Base-by-base conservation (phyloP, 1,140 invertebrate species). In the Neotoxoptera formosana region DNA sequence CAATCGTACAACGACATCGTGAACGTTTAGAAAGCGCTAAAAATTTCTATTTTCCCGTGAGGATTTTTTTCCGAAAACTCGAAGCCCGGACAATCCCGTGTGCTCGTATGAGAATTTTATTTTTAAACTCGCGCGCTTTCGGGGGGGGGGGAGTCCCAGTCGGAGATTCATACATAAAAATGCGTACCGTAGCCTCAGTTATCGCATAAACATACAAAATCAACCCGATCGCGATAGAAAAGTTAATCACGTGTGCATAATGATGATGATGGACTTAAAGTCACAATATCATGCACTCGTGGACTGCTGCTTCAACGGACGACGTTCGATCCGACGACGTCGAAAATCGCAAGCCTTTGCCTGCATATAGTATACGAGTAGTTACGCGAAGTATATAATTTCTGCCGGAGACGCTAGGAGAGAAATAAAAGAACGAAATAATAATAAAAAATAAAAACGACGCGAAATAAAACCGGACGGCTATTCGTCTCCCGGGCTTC, bases 401-500 rank as follows among this genome's bases (percentile, higher is more conserved):
- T n/a, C n/a, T 21, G 87, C 47, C n/a, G 48, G 90, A 91, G 90
- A 91, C 60, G 45, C 45, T 76, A 76, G 34, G 41, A 23, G 83
- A 41, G 83, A 45, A 84, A 30, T 23, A n/a, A 90, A 45, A 83
- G 23, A 48, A 90, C 23, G 36, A 84, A 86, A 45, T 45, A 47
- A 91, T n/a, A 41, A 48, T 76, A 41, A 36, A 48, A 36, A 48
- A 91, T 34, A 83, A 91, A 83, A 41, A 83, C 90, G 45, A 51
- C 51, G 56, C 81, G 67, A 93, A 86, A 83, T 51, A 92, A 83
- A 86, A 84, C 91, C 91, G 91, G 91, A 93, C 91, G 48, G 81
- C 81, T 84, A 86, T 93, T 84, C 91, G 91, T 93, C 91, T 93
- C 91, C 91, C 81, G 91, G 91, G 91, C 84, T 92, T 84, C 91